A percentile compares a stretch with the other conserved stretches of the same genome.
These are phyloP conservation scores for Siniperca chuatsi DNA, from an alignment of 2,113 vertebrate species.

Conservation along the genomic window DNA sequence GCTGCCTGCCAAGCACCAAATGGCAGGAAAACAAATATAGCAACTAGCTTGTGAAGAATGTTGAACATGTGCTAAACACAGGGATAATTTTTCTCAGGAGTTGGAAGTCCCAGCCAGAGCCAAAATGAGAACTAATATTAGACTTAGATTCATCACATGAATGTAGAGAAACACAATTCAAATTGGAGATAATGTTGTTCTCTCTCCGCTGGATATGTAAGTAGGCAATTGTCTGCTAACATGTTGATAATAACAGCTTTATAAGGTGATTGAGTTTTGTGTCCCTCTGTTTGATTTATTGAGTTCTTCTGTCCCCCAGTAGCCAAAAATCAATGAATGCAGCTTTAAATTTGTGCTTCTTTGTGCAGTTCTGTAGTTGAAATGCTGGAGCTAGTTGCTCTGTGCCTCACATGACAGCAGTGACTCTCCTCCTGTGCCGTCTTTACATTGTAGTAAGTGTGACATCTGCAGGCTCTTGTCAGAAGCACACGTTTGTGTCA, in stretches of 20 bases:
- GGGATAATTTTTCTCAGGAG: not conserved
- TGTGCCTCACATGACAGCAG: not conserved
- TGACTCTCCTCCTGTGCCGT: not conserved
- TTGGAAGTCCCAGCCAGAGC: not conserved
- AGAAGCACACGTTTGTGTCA: constrained; percentile 50
- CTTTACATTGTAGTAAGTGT: constrained; percentile 38
- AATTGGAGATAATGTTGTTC: not conserved
- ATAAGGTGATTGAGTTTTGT: not conserved
- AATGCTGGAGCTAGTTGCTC: not conserved
- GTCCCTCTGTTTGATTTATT: not conserved
- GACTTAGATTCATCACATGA: not conserved
- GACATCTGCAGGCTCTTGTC: constrained; percentile 46
- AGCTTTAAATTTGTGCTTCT: not conserved
- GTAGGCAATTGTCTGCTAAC: not conserved
- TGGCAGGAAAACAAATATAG: not conserved
- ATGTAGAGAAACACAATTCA: not conserved
- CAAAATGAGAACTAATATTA: not conserved
- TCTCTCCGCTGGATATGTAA: not conserved
- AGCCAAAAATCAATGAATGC: not conserved
- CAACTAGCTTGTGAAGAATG: not conserved
- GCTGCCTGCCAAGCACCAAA: not conserved
- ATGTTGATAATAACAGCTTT: not conserved
- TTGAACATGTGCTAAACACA: not conserved
- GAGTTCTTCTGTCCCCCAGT: not conserved
- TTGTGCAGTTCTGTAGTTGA: constrained; percentile 2